Conservation (phyloP, 2,113 vertebrate species). For the Mystacornis crossleyi region DNA sequence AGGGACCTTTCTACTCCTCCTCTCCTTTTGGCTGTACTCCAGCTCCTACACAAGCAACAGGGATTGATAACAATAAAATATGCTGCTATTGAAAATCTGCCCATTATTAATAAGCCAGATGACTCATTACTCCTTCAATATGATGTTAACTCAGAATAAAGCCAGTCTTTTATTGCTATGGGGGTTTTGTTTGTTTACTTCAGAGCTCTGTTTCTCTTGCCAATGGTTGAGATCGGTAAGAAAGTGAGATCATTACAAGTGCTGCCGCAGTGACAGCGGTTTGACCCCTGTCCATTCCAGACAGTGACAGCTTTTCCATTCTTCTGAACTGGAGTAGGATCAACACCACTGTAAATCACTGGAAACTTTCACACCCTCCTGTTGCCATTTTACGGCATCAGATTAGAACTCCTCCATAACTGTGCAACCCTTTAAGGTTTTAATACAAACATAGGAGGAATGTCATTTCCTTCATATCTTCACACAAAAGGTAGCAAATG, state of each 20-base stretch:
- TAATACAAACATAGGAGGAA: too few species aligned
- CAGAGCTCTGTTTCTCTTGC: not conserved
- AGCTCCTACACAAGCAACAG: not conserved
- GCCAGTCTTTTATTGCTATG: constrained; percentile 6
- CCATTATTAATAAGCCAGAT: constrained; percentile 34
- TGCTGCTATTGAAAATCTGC: constrained; percentile 31
- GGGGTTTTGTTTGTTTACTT: constrained; percentile 30
- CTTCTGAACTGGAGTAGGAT: not conserved
- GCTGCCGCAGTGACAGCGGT: not conserved
- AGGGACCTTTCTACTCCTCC: not conserved
- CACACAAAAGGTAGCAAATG: not conserved
- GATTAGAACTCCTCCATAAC: not conserved
- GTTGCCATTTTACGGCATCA: not conserved
- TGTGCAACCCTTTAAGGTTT: not conserved
- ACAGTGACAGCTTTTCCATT: constrained; percentile 27
- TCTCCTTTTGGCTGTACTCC: constrained; percentile 8
- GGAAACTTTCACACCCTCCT: not conserved
- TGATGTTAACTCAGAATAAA: constrained; percentile 16
- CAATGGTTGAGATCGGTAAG: not conserved
- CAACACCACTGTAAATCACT: not conserved
- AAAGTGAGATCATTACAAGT: constrained; percentile 32
- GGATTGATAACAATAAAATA: constrained; percentile 27
- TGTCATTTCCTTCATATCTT: not conserved
- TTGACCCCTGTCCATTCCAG: not conserved
- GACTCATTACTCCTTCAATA: constrained; percentile 26